Evolutionary conservation across 2,797 vertebrate species (phyloP).

Genomic region (Hydrocynus forskahlii): DNA sequence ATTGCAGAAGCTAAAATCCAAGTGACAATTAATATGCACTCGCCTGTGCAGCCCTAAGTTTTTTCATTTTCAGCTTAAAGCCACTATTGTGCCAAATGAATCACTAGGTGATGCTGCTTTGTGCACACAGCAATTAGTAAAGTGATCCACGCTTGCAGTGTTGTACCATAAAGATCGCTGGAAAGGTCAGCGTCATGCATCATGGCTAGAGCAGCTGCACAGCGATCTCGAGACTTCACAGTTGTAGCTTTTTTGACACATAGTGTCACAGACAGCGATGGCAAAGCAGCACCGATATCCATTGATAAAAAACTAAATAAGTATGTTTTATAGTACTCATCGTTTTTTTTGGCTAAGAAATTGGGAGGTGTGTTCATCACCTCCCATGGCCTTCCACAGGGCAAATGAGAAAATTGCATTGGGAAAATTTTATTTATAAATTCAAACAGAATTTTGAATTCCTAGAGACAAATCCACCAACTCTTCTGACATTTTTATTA

Average conservation of each 20-base stretch:
- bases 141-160: conserved; percentile 26
- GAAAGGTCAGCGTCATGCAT: conserved; percentile 49
- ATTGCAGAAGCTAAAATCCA: conserved; percentile 34
- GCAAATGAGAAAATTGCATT: neutral
- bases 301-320: conserved; percentile 34
- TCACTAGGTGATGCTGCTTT: conserved; percentile 35
- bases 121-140: conserved; percentile 47
- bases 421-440: neutral
- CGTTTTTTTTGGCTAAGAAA: too few species aligned
- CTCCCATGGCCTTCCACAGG: neutral
- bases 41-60: neutral
- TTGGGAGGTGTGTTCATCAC: neutral
- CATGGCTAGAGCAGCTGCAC: conserved; percentile 34
- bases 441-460: too few species aligned
- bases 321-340: neutral
- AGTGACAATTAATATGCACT: conserved; percentile 14
- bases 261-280: neutral
- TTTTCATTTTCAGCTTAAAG: conserved; percentile 18
- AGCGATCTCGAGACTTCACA: conserved; percentile 19
- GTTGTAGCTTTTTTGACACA: conserved; percentile 6
- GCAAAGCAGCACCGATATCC: conserved; percentile 3
- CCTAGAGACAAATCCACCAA: too few species aligned
- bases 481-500: too few species aligned
- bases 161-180: conserved; percentile 27
- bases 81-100: conserved; percentile 34